Base-by-base conservation (phyloP, 2,797 vertebrate genomes). In the Myotis vivesi region DNA sequence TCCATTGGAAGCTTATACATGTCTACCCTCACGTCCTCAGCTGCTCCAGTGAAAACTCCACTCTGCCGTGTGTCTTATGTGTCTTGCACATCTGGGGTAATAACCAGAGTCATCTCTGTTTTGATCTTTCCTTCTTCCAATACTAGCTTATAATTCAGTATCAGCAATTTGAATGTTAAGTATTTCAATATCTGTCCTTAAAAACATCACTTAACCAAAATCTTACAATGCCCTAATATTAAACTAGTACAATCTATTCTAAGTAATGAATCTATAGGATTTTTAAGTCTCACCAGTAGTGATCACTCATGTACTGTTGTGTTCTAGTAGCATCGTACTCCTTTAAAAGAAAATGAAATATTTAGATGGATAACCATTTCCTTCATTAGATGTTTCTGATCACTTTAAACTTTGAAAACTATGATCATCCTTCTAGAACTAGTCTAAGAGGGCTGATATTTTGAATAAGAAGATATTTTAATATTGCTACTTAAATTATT, bases 401-500 rank as follows among this genome's bases (percentile, higher is more conserved):
- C 19, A 20, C 87, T 94, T 91, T 94, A 84, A 91, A 92, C 46
- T 86, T 83, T 46, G 28, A 89, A 91, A 89, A 68, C 30, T 90
- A 33, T 33, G 69, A 71, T 77, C 51, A 75, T 84, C 33, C 38
- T 90, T 62, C 13, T 77, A 89, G 59, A 77, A 87, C 13, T 62
- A 41, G 23, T 53, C 36, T 49, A 46, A 89, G 86, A 82, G 62
- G 46, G 25, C 59, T 72, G 22, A 36, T 89, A 51, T 77, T 89
- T 93, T 57, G 44, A 13, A 25, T 73, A n/a, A 92, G 55, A 66
- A 57, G 8, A 15, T 57, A 88, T 87, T 92, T 93, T 76, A 72
- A 36, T 95, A 12, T 76, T 86, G 46, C 49, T 69, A 2, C 80
- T 91, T 86, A 30, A 81, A 81, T 90, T 51, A 36, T 81, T 87